Base-by-base conservation (phyloP, 2,888 invertebrate genomes). In the Tiliacea citrago region DNA sequence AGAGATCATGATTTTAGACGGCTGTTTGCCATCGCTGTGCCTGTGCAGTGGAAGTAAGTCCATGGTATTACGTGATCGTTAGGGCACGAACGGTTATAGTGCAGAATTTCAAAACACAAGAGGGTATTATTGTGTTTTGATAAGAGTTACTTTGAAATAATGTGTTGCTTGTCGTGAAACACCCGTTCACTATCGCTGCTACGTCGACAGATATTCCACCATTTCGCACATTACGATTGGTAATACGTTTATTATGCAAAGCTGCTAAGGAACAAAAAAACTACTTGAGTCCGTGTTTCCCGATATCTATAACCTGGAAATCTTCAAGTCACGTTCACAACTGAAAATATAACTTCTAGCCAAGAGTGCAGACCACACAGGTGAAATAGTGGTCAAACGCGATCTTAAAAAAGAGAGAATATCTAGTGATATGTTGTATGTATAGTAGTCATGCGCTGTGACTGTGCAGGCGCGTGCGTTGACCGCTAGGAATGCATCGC, bases 401-500 rank as follows among this genome's bases (percentile, higher is more conserved):
- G 62, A 47, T 75, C 24, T 29, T 47, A 49, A 75, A 75, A 74
- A 75, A 29, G n/a, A 70, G 66, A 68, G n/a, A 79, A 77, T 71
- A 81, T 77, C 70, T 67, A 77, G 35, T 66, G 69, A 74, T 78
- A 77, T 76, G 77, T 68, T 77, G 53, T 77, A 51, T 68, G 57
- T 77, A 63, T 70, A 69, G 77, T 79, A 67, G 84, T 81, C 87
- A 77, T 81, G 84, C 78, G 83, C 85, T 60, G 88, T 80, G 84
- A 80, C 74, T 73, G 75, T 57, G 71, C 77, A 66, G 53, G 79
- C 84, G 89, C 93, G 94, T 91, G 90, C 94, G 92, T 94, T 95
- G 94, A 95, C 95, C 94, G 94, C 92, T 91, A 92, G 92, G 92
- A 93, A 94, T 93, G 94, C 91, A 90, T 79, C 89, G 89, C 91